Evolutionary conservation across 2,113 vertebrate species (phyloP).

Genomic region (Sturnus vulgaris): DNA sequence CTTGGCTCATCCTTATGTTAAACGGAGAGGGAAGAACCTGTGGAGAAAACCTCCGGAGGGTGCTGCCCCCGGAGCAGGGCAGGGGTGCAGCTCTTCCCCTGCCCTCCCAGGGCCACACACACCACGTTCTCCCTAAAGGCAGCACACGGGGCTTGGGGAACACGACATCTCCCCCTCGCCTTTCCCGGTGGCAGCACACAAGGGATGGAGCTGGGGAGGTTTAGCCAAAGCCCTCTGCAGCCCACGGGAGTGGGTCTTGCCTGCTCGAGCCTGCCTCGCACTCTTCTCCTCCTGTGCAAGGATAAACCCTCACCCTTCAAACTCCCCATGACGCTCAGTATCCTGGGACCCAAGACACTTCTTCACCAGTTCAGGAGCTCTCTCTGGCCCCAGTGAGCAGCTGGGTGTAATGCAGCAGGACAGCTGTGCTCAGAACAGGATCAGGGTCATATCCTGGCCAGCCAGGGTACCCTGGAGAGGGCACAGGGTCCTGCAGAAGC

Average conservation of each 20-base stretch:
- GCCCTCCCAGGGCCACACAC: fast-evolving
- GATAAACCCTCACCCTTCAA: neutral
- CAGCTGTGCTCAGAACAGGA: neutral
- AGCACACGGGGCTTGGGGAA: neutral
- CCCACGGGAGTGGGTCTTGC: fast-evolving
- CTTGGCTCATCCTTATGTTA: neutral
- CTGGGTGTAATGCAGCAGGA: neutral
- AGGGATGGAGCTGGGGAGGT: neutral
- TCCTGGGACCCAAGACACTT: neutral
- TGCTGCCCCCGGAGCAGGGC: fast-evolving
- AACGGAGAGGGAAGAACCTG: neutral
- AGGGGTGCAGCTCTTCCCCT: neutral
- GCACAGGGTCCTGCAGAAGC: fast-evolving
- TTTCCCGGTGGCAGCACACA: neutral
- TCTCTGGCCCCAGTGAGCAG: neutral
- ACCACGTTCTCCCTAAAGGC: neutral
- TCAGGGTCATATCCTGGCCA: neutral
- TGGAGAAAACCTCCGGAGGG: neutral
- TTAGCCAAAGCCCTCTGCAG: neutral
- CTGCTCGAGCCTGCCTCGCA: fast-evolving
- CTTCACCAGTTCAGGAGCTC: neutral
- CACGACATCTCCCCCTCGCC: fast-evolving
- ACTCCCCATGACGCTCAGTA: neutral
- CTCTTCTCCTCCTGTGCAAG: neutral
- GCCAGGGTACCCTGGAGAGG: neutral